Evolutionary conservation across 1,140 invertebrate genomes (phyloP), one percentile per base, ranked within the genome.

Genomic region (Colletes latitarsis): DNA sequence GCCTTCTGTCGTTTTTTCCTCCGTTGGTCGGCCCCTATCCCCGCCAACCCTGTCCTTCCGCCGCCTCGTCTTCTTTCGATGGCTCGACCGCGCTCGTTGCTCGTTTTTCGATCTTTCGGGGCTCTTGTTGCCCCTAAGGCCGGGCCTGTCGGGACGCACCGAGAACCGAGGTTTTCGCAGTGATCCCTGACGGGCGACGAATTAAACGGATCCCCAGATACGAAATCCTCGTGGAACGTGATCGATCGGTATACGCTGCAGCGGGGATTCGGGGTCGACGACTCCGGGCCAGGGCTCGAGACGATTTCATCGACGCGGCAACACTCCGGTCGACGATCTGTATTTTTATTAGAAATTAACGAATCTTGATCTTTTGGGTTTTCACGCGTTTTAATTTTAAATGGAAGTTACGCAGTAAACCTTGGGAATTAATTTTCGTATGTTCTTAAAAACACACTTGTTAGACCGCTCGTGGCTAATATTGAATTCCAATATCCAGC

Each of bases 181-280:
- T 41, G 52, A 46, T 21, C 19, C 73, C 41, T 46, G 62, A 75
- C 39, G 46, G 62, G 39, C 15, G 19, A 69, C 55, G 69, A 74
- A 77, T 77, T 39, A 49, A 77, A 69, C 14, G 72, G 30, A 64
- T 30, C 14, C 21, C 14, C 6, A 52, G n/a, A 52, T 67, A 75
- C 49, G 75, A 77, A 77, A 70, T 60, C 74, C 30, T 49, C 43
- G 12, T 14, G 3, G 46, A 64, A 19, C 15, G 69, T 73, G 77
- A 79, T 79, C 77, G 77, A 79, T 79, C 69, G 77, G 52, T 64
- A 57, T 69, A 73, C 49, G 69, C 30, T 46, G 49, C 9, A 43
- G 10, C 17, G 55, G 17, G 55, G 15, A 19, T 17, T 62, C 63
- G 19, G 67, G 75, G 76, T 71, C 76, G 68, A 71, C 52, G 76